phyloP scores from a whole-genome alignment of 2,888 invertebrate species.

The Catocala sponsa region DNA sequence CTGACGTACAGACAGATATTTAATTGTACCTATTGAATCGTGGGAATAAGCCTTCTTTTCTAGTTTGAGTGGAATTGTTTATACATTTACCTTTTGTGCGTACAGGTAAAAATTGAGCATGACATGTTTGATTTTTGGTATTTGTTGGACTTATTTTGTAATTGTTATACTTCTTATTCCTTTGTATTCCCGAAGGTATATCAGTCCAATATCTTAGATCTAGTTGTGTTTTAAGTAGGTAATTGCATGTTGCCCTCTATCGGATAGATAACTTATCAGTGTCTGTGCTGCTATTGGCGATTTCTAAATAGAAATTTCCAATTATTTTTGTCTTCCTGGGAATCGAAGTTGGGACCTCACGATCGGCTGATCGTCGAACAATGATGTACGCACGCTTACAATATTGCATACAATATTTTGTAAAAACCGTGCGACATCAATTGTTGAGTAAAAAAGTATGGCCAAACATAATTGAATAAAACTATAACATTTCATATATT shows the following conservation, averaged over 20 bases:
- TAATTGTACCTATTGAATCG: slow-evolving; percentile 34
- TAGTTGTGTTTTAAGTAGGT: too few relatives aligned
- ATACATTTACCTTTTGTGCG: neutral
- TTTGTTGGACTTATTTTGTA: too few relatives aligned
- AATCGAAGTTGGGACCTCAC: neutral
- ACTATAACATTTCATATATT: too few relatives aligned
- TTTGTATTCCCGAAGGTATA: too few relatives aligned
- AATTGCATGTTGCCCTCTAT: neutral
- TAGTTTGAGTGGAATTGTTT: neutral
- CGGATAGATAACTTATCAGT: neutral
- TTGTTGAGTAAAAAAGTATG: too few relatives aligned
- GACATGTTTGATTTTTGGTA: too few relatives aligned
- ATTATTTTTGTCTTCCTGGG: neutral
- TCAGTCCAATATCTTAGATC: too few relatives aligned
- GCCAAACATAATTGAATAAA: too few relatives aligned
- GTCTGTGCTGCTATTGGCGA: neutral
- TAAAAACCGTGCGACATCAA: too few relatives aligned
- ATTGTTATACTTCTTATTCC: too few relatives aligned
- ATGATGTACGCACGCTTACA: too few relatives aligned
- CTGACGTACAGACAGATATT: slow-evolving; percentile 43
- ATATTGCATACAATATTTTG: too few relatives aligned
- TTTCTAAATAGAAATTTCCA: neutral
- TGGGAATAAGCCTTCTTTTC: slow-evolving; percentile 4
- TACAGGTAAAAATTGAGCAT: neutral
- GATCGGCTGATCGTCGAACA: neutral